These are phyloP conservation scores for Saturnia pavonia DNA, from an alignment of 2,888 invertebrate genomes.

Conservation along the genomic window DNA sequence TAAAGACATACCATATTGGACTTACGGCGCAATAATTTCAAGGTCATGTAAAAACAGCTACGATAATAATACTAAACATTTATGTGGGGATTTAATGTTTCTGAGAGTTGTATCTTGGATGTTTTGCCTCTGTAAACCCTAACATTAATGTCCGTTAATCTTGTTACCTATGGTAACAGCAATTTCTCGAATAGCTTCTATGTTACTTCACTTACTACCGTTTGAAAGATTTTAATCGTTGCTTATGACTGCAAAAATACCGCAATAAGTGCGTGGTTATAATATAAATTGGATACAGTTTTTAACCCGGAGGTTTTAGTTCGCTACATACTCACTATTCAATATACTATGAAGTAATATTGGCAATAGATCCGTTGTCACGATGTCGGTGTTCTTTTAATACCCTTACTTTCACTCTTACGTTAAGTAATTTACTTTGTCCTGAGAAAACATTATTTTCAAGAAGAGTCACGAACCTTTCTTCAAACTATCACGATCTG, in stretches of 20 bases:
- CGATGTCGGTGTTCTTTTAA: conserved; percentile 41
- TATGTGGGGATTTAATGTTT: conserved; percentile 14
- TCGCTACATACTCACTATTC: not conserved
- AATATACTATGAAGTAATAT: not conserved
- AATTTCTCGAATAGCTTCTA: conserved; percentile 1
- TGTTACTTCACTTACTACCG: not conserved
- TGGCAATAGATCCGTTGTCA: not conserved
- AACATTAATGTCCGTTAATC: not conserved
- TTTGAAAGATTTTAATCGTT: not conserved
- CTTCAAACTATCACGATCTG: conserved; percentile 74
- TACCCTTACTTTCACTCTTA: conserved; percentile 67
- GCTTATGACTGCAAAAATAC: not conserved
- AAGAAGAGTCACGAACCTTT: conserved; percentile 75
- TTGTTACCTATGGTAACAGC: not conserved
- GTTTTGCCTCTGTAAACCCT: not conserved
- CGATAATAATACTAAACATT: conserved; percentile 10
- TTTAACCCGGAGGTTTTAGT: not conserved
- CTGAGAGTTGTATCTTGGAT: not conserved
- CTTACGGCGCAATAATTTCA: conserved; percentile 46
- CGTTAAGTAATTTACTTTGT: conserved; percentile 66
- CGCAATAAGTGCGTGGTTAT: not conserved
- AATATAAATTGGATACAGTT: not conserved
- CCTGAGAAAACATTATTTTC: conserved; percentile 65
- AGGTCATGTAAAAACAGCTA: conserved; percentile 33
- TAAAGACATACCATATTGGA: conserved; percentile 46